phyloP scores from a whole-genome alignment of 1,140 invertebrate genomes.

The Atta texana region DNA sequence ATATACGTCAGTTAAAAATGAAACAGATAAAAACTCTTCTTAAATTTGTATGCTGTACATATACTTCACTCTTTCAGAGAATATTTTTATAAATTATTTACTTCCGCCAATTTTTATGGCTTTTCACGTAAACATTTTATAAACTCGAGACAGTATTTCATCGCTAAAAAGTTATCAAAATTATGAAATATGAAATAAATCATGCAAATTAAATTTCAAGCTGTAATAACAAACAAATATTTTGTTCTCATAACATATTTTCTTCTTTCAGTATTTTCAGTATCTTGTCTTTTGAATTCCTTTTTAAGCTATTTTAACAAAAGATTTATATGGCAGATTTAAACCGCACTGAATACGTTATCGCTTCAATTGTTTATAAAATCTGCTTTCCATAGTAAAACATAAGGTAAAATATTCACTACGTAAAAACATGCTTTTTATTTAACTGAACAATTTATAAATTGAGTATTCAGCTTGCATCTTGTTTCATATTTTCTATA shows the following conservation, averaged over 20 bases:
- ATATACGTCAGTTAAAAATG: too few relatives aligned
- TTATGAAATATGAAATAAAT: constrained; percentile 6
- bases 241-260: neutral
- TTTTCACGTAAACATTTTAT: neutral
- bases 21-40: neutral
- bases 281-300: constrained; percentile 8
- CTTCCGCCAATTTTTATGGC: neutral
- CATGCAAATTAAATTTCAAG: constrained; percentile 8
- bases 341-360: neutral
- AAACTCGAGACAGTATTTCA: neutral
- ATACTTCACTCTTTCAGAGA: neutral
- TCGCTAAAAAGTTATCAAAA: neutral
- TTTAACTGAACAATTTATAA: neutral
- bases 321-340: neutral
- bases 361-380: constrained; percentile 2
- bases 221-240: neutral
- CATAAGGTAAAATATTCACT: neutral
- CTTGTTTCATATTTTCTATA: neutral
- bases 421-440: neutral
- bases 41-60: neutral
- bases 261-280: neutral
- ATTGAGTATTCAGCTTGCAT: constrained; percentile 1
- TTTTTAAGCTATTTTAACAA: neutral
- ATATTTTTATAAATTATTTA: neutral
- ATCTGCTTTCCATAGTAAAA: constrained; percentile 14